Percentiles rank a stretch among this genome's conserved stretches.
phyloP scores from a whole-genome alignment of 2,113 vertebrate species.

The Bothrops jararaca region DNA sequence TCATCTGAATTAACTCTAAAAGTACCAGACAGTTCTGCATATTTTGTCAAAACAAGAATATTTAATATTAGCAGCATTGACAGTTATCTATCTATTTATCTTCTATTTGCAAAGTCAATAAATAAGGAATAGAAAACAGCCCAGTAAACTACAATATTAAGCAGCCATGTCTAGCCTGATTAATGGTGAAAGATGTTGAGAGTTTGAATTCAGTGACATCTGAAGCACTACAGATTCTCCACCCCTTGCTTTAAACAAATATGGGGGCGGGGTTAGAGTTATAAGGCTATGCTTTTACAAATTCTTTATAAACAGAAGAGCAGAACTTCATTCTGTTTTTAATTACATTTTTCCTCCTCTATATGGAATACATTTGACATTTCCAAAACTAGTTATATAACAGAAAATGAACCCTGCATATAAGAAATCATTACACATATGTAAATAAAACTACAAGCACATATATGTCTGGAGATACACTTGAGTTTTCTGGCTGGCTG shows the following conservation, averaged over 20 bases:
- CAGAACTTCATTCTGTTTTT: background rate
- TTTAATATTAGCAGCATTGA: too few relatives aligned
- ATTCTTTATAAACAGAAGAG: background rate
- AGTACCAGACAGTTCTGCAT: too few relatives aligned
- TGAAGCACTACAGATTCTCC: too few relatives aligned
- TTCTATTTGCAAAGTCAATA: background rate
- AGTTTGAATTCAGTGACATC: too few relatives aligned
- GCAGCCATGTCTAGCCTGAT: too few relatives aligned
- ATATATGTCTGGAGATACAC: background rate
- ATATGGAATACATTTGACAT: background rate
- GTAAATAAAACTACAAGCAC: background rate
- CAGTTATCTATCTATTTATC: too few relatives aligned
- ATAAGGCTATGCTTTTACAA: background rate
- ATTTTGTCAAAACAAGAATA: too few relatives aligned
- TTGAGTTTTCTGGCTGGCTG: background rate
- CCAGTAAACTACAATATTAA: too few relatives aligned
- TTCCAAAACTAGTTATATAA: conserved; percentile 1
- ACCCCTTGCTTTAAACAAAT: background rate
- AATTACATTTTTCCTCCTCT: background rate
- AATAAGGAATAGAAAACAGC: background rate
- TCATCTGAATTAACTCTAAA: too few relatives aligned
- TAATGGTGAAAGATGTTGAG: too few relatives aligned
- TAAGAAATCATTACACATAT: conserved; percentile 16
- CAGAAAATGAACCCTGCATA: background rate
- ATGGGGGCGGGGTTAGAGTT: background rate